Percentiles rank a stretch among this genome's conserved stretches.
phyloP scores from a whole-genome alignment of 2,797 vertebrate genomes.

The Mareca strepera region DNA sequence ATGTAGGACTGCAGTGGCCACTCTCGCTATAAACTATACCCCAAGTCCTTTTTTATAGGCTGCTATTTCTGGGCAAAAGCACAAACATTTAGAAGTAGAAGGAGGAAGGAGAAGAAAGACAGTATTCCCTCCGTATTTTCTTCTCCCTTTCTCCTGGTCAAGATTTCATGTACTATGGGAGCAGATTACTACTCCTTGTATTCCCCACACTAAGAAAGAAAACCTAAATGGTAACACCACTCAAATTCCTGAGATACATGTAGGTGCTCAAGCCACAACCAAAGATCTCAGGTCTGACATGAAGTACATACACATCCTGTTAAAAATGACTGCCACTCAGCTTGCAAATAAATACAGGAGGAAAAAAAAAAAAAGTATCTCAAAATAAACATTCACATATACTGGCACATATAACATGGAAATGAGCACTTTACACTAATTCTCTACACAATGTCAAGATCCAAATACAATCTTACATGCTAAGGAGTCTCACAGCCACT shows the following conservation, averaged over 20 bases:
- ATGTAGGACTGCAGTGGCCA: neutral
- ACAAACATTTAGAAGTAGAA: neutral
- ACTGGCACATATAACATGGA: neutral
- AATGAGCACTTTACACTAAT: neutral
- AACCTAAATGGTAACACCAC: neutral
- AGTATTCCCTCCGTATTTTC: neutral
- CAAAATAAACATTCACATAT: conserved; percentile 9
- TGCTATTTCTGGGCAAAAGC: neutral
- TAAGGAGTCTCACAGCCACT: conserved; percentile 18
- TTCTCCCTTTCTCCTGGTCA: neutral
- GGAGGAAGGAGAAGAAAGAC: neutral
- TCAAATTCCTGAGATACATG: neutral
- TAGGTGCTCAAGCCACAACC: neutral
- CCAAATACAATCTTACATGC: neutral
- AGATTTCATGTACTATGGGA: neutral
- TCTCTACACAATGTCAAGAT: neutral
- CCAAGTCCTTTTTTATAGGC: neutral
- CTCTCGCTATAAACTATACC: neutral
- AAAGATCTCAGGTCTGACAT: neutral
- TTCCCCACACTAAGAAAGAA: neutral
- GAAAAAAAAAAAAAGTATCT: neutral
- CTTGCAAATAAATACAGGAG: neutral
- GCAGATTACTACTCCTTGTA: neutral
- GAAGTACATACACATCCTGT: neutral
- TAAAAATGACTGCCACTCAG: neutral